Conservation (phyloP, 1,140 invertebrate genomes). For the Cyphomyrmex costatus region DNA sequence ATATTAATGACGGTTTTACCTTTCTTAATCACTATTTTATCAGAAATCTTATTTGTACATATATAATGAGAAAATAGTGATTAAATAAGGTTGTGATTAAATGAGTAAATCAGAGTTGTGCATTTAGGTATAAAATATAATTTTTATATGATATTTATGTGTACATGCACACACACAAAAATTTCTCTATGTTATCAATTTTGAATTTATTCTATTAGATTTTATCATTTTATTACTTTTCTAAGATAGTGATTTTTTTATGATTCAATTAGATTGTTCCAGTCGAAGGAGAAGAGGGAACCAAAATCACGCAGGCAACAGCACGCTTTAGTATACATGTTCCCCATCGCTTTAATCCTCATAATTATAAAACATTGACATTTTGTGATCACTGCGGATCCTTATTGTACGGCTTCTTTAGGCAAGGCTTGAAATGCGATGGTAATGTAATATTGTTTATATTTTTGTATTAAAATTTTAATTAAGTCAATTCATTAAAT, state of each 20-base stretch:
- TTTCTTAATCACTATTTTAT: too few relatives aligned
- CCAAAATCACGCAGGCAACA: constrained; percentile 85
- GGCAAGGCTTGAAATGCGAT: constrained; percentile 99
- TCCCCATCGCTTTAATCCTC: constrained; percentile 97
- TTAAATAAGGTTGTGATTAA: too few relatives aligned
- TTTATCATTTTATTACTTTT: constrained; percentile 71
- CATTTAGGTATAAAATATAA: too few relatives aligned
- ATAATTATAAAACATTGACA: constrained; percentile 98
- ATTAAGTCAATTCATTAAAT: constrained; percentile 21
- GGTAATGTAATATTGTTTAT: constrained; percentile 87
- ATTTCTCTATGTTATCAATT: neutral
- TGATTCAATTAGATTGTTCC: constrained; percentile 61
- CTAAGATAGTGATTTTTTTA: constrained; percentile 61
- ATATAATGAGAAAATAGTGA: too few relatives aligned
- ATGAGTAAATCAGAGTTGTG: too few relatives aligned
- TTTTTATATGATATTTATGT: neutral
- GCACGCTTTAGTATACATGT: constrained; percentile 99
- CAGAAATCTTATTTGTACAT: too few relatives aligned
- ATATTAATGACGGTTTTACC: too few relatives aligned
- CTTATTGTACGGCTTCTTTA: constrained; percentile 97
- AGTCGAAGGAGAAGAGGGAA: neutral
- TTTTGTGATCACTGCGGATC: constrained; percentile 99
- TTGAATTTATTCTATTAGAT: constrained; percentile 11
- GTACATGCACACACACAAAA: neutral
- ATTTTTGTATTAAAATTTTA: constrained; percentile 4